Conservation (phyloP, 1,140 invertebrate species). For the Eufriesea mexicana region DNA sequence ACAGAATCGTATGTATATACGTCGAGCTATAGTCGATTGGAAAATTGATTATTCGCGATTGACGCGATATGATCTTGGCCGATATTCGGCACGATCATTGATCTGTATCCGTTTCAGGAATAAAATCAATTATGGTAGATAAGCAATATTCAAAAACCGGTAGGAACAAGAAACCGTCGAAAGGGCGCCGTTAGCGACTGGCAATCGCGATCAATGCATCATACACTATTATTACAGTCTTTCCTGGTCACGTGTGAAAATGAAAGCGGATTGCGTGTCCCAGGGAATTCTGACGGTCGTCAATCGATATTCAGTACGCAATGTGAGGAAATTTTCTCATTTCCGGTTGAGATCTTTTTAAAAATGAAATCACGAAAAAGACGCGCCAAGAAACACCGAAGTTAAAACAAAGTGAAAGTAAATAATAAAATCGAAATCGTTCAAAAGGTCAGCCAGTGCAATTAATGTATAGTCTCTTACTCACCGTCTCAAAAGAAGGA, state of each 20-base stretch:
- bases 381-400: too few relatives aligned
- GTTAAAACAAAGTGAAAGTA: background rate
- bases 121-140: background rate
- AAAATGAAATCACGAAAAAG: too few relatives aligned
- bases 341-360: background rate
- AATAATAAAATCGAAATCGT: background rate
- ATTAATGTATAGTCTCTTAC: background rate
- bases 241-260: conserved; percentile 31
- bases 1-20: background rate
- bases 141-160: background rate
- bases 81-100: background rate
- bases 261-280: conserved; percentile 24
- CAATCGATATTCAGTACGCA: conserved; percentile 25
- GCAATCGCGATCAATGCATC: conserved; percentile 30
- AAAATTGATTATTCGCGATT: conserved; percentile 19
- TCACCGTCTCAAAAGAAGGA: conserved; percentile 1
- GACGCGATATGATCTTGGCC: background rate
- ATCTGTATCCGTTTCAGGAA: background rate
- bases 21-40: background rate
- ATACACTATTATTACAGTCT: background rate
- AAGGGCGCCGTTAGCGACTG: background rate
- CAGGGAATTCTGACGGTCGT: conserved; percentile 4
- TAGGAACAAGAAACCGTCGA: background rate
- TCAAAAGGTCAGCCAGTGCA: background rate
- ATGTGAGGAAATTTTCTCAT: background rate